These are phyloP conservation scores for Gnathonemus echidnorhynchus DNA, from an alignment of 2,113 vertebrate species.

Conservation along the genomic window DNA sequence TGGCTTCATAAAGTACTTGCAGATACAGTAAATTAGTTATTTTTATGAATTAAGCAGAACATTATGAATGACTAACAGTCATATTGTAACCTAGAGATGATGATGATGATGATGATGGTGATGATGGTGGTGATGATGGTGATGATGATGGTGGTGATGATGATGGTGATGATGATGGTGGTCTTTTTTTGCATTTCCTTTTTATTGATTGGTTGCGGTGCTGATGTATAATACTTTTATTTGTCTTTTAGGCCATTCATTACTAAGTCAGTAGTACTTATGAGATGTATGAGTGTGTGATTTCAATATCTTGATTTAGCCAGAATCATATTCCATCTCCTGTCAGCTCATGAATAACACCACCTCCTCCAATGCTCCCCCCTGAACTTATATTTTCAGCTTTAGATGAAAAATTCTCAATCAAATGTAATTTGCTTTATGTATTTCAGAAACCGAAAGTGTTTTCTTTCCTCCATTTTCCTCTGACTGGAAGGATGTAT, in stretches of 20 bases:
- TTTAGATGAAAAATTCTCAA: background rate
- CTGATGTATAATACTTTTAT: background rate
- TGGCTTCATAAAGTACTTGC: background rate
- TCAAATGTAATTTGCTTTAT: background rate
- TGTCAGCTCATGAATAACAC: background rate
- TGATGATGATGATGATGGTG: background rate
- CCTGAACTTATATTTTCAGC: background rate
- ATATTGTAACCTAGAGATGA: background rate
- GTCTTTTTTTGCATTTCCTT: background rate
- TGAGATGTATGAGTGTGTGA: background rate
- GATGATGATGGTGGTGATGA: background rate
- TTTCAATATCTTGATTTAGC: background rate
- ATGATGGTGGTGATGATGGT: no score
- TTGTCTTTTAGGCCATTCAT: background rate
- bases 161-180: background rate
- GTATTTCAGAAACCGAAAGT: background rate
- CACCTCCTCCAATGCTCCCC: background rate
- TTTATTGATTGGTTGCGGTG: background rate
- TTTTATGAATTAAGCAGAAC: background rate
- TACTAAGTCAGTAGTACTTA: background rate
- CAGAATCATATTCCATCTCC: background rate
- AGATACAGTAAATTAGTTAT: background rate
- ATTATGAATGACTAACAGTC: background rate
- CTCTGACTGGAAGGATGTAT: background rate
- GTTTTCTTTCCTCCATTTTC: background rate